Conservation (phyloP, 2,888 invertebrate genomes). For the Anaspis maculata region DNA sequence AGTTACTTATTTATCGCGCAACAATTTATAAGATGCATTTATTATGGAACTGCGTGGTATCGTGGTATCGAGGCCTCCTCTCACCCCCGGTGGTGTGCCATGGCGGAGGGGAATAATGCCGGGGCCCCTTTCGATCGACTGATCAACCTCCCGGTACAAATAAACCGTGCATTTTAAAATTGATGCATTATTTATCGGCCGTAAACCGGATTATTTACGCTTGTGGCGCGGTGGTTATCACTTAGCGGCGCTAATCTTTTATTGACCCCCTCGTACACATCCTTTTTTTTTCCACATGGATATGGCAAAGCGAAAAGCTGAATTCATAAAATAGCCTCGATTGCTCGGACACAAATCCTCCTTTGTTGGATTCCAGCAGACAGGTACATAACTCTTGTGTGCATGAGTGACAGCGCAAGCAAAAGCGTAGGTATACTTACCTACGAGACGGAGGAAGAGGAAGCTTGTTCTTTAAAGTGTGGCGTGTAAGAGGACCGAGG, state of each 20-base stretch:
- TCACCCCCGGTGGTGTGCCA: conserved; percentile 10
- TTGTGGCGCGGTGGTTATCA: conserved; percentile 18
- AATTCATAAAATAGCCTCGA: too few relatives aligned
- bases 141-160: conserved; percentile 32
- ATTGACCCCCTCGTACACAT: conserved; percentile 7
- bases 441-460: too few relatives aligned
- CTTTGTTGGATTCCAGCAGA: too few relatives aligned
- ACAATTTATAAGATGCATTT: conserved; percentile 44
- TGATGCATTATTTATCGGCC: conserved; percentile 36
- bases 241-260: conserved; percentile 16
- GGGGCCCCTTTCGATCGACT: conserved; percentile 25
- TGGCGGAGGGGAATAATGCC: too few relatives aligned
- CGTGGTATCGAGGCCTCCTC: conserved; percentile 16
- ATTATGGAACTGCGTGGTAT: conserved; percentile 38
- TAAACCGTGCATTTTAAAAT: conserved; percentile 36
- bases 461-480: too few relatives aligned
- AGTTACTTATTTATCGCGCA: conserved; percentile 43
- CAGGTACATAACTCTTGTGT: too few relatives aligned
- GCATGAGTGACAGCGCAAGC: too few relatives aligned
- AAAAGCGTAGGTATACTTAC: too few relatives aligned
- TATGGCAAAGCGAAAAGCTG: too few relatives aligned
- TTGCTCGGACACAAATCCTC: too few relatives aligned
- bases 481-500: too few relatives aligned
- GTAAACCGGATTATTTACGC: conserved; percentile 33
- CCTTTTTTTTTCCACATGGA: too few relatives aligned